Base-by-base conservation (phyloP, 2,888 invertebrate genomes). In the Arctia plantaginis region DNA sequence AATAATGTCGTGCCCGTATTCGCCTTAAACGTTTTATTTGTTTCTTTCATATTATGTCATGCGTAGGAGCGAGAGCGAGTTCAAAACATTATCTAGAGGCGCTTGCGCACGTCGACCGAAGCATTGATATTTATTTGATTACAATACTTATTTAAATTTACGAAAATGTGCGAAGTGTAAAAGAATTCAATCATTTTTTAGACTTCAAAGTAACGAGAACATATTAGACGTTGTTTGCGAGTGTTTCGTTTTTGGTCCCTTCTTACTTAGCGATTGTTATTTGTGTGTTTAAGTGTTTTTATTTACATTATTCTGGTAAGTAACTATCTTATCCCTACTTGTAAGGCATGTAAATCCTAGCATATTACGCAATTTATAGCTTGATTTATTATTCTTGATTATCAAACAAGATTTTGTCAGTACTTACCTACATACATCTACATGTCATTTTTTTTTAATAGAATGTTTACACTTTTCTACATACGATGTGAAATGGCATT, bases 21-120 rank as follows among this genome's bases (percentile, higher is more conserved):
- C 85, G 86, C 89, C 87, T 86, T 87, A 84, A 86, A 80, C 77
- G 80, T 75, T 59, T 81, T 92, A 91, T 93, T 92, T 93, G 93
- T 93, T 92, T 92, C 92, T 90, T 88, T 88, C 80, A 87, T 91
- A 89, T 83, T 85, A 91, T 92, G 90, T 83, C 86, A 92, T 91
- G 89, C 83, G 85, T 79, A 80, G 77, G 82, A 85, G 86, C 80
- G 75, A 84, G 86, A 80, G 75, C 39, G 71, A 84, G 83, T 81
- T 84, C 83, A 85, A 86, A 87, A 86, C 86, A 83, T 77, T 77
- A 80, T 72, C 76, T 74, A 75, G 73, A 71, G 59, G 78, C 76
- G 83, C 75, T 59, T 70, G 84, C 80, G 72, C 71, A 39, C 65
- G 80, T 62, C 41, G 75, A 30, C 70, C 80, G 75, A 74, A 69